Evolutionary conservation across 2,113 vertebrate species (phyloP).

Genomic region (Peromyscus californicus): DNA sequence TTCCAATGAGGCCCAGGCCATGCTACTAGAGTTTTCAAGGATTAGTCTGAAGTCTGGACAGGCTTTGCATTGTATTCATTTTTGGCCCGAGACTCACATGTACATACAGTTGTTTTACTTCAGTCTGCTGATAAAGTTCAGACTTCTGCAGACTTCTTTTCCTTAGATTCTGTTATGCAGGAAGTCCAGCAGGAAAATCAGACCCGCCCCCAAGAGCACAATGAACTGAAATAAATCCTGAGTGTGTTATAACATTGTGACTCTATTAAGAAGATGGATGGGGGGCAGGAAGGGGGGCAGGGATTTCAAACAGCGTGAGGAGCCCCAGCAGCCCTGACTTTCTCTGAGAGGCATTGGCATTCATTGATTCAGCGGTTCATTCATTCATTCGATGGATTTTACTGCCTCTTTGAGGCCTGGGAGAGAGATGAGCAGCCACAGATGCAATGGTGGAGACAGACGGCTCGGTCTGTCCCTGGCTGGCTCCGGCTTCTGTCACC

Average conservation of each 20-base stretch:
- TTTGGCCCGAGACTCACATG: slow-evolving; percentile 45
- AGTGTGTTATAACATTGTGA: background rate
- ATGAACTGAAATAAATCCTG: slow-evolving; percentile 69
- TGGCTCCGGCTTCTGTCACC: background rate
- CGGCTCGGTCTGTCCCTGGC: accelerated
- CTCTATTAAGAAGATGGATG: slow-evolving; percentile 34
- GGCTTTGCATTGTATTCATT: slow-evolving; percentile 74
- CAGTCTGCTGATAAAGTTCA: slow-evolving; percentile 78
- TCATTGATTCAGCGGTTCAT: background rate
- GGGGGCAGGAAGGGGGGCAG: background rate
- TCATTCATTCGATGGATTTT: background rate
- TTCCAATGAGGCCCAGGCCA: background rate
- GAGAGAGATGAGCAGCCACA: accelerated
- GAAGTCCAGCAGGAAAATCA: slow-evolving; percentile 60
- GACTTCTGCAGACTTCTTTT: slow-evolving; percentile 54
- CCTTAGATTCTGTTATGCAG: slow-evolving; percentile 56
- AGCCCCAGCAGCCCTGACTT: background rate
- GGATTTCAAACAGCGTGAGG: background rate
- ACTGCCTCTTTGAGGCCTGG: background rate
- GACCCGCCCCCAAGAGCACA: background rate
- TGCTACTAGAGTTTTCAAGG: slow-evolving; percentile 68
- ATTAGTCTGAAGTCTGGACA: background rate
- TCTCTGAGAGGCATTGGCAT: background rate
- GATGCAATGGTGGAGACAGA: background rate
- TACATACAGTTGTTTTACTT: slow-evolving; percentile 76